A percentile compares a stretch with the other conserved stretches of the same genome.
phyloP scores from a whole-genome alignment of 1,140 invertebrate genomes.

The Drosophila asahinai region DNA sequence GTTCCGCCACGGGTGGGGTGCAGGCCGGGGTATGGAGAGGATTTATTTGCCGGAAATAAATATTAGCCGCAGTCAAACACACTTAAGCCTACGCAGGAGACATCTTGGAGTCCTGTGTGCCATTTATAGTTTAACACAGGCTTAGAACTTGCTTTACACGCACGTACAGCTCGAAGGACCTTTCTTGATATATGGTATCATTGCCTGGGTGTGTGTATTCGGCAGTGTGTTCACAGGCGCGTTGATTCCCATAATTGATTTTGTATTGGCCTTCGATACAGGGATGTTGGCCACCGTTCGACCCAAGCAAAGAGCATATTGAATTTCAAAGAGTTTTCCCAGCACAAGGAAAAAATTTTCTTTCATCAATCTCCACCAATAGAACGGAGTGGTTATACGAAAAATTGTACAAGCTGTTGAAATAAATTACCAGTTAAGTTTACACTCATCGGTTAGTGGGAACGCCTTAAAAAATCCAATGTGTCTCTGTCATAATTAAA shows the following conservation, averaged over 20 bases:
- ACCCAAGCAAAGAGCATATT: conserved; percentile 61
- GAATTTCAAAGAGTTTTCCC: conserved; percentile 76
- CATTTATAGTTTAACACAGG: conserved; percentile 83
- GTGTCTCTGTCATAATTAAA: conserved; percentile 64
- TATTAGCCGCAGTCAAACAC: conserved; percentile 84
- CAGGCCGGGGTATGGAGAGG: conserved; percentile 45
- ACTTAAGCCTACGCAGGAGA: conserved; percentile 74
- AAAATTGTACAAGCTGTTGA: conserved; percentile 9
- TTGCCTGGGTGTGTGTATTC: conserved; percentile 2
- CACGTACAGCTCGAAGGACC: conserved; percentile 52
- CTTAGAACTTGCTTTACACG: conserved; percentile 81
- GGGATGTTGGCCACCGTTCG: conserved; percentile 31
- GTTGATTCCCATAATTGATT: conserved; percentile 84
- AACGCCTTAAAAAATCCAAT: conserved; percentile 22
- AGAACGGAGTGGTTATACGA: neutral
- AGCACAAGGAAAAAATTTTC: conserved; percentile 12
- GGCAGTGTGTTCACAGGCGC: conserved; percentile 45
- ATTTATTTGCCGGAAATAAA: conserved; percentile 85
- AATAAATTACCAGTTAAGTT: conserved; percentile 40
- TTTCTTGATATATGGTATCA: conserved; percentile 41
- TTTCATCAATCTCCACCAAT: conserved; percentile 51
- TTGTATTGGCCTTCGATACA: conserved; percentile 72
- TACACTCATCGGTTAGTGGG: conserved; percentile 35
- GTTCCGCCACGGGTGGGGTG: conserved; percentile 15
- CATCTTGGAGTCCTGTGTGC: conserved; percentile 42